Base-by-base conservation (phyloP, 2,888 invertebrate genomes). In the Phortica magna region DNA sequence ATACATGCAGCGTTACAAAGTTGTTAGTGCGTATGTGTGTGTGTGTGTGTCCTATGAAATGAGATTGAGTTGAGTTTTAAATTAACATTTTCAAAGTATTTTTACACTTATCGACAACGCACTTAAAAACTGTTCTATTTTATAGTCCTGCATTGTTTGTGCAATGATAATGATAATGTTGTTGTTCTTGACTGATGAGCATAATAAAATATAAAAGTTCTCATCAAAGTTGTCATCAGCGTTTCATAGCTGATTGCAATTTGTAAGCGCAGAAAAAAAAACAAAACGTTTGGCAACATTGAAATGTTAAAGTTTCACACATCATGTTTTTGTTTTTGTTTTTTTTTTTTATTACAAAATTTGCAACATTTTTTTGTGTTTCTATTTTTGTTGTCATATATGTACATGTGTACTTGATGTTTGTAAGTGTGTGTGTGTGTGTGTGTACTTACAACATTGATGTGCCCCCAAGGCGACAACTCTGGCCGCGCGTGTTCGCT, bases 231-330 rank as follows among this genome's bases (percentile, higher is more conserved):
- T 22, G 17, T n/a, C 61, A 14, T 55, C 2, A n/a, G n/a, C 14
- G 7, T 2, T 10, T 61, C 61, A 9, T 3, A 17, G 61, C 7
- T n/a, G 22, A 14, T 48, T 14, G 48, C 48, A 48, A 48, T 14
- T 61, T 22, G 19, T 17, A 17, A 5, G 61, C 61, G 1, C n/a
- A 61, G 9, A 77, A 78, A 78, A 70, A 78, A 77, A 2, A 61
- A 3, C 17, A 77, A 78, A 78, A 70, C 74, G 78, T 78, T 73
- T 77, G 76, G 65, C 57, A 53, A 53, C 73, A 75, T 74, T 74
- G 68, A 65, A 57, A 61, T 77, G 43, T 65, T 73, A 6, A 7
- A 74, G 72, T 17, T 77, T 75, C n/a, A 31, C 39, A 9, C 19
- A 43, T 76, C 74, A 74, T 80, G 74, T 75, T 76, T 78, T 73